phyloP scores from a whole-genome alignment of 1,140 invertebrate genomes.

The Conus ventricosus region DNA sequence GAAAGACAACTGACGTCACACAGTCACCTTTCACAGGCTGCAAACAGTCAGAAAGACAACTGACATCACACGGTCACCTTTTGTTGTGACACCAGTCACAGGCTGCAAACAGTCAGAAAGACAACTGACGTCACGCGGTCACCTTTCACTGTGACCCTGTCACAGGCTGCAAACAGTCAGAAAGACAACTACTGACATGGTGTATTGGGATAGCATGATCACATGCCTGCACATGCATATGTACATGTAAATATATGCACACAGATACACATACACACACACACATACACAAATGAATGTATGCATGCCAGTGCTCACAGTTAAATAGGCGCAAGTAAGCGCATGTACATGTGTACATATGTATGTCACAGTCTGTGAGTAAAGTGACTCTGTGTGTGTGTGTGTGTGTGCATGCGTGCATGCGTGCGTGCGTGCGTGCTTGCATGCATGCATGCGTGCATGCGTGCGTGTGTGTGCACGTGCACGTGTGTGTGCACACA shows the following conservation, averaged over 20 bases:
- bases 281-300: background rate
- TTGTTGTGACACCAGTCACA: constrained; percentile 73
- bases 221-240: background rate
- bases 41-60: constrained; percentile 43
- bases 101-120: constrained; percentile 65
- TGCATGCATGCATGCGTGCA: too few relatives aligned
- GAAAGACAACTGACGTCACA: constrained; percentile 76
- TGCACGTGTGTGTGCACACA: too few relatives aligned
- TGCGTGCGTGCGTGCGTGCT: too few relatives aligned
- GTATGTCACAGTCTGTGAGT: too few relatives aligned
- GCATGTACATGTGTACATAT: too few relatives aligned
- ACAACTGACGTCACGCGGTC: constrained; percentile 64
- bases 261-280: background rate
- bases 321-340: too few relatives aligned
- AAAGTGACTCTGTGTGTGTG: too few relatives aligned
- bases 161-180: constrained; percentile 70
- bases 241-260: background rate
- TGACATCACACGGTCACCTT: too few relatives aligned
- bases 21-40: constrained; percentile 73
- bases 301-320: too few relatives aligned
- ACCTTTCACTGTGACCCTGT: constrained; percentile 71
- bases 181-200: too few relatives aligned
- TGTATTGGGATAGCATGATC: background rate
- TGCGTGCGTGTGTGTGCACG: too few relatives aligned
- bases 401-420: too few relatives aligned